Evolutionary conservation across 2,113 vertebrate species (phyloP), one percentile per base, ranked within the genome.

Genomic region (Python bivittatus): DNA sequence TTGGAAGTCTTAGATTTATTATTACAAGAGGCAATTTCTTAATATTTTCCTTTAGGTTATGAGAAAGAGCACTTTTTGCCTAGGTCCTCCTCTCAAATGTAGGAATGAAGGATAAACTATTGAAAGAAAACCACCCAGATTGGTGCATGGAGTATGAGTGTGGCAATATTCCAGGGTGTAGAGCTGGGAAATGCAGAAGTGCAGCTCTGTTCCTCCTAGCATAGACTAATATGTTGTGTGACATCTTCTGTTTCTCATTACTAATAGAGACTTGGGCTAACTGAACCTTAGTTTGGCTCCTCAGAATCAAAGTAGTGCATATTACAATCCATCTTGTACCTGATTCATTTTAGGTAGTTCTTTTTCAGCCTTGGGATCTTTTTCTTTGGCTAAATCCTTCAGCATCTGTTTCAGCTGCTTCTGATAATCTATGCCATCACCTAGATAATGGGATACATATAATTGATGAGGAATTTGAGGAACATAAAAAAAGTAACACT

Each of bases 381-480:
- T 99, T 92, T 98, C 98, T 97, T 98, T 99, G 94, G 97, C 98
- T 93, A 99, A 95, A 94, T 99, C 99, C 96, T 98, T 98, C 93
- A 99, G 97, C 99, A 99, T 99, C 97, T 99, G 98, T 96, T 99
- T 99, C 96, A 99, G 88, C 92, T 99, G 99, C 96, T 99, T 98
- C 96, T 99, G 98, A 94, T 99, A 99, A 95, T 98, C 98, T 91
- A 94, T 96, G 90, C 97, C 96, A 91, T 98, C 98, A 61, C 95
- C 98, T 96, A 95, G 92, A 92, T 92, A 38, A 13, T 56, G 92
- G 85, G 87, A 92, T 54, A 95, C 86, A 61, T 91, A 54, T 23
- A 94, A 29, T n/a, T 56, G 90, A 92, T 17, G 11, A n/a, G 11
- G 17, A 58, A 83, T 17, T 52, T n/a, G n/a, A n/a, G n/a, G n/a